Conservation (phyloP, 2,888 invertebrate genomes). For the Thalpophila matura region DNA sequence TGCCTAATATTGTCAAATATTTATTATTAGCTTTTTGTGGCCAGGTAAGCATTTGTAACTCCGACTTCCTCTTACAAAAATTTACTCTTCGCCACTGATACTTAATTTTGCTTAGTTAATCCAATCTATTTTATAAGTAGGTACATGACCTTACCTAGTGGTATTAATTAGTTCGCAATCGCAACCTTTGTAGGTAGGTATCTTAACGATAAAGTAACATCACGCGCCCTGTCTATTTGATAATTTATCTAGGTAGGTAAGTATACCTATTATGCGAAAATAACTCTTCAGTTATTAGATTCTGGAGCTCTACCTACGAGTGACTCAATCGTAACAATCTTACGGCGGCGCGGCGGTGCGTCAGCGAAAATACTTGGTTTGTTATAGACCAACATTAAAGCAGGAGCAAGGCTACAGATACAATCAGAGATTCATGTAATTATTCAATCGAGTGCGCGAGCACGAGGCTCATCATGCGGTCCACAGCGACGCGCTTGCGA, state of each 20-base stretch:
- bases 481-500: slow-evolving; percentile 59
- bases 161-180: slow-evolving; percentile 44
- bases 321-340: slow-evolving; percentile 22
- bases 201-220: slow-evolving; percentile 26
- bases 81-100: no score
- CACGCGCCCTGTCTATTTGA: slow-evolving; percentile 12
- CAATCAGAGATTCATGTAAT: slow-evolving; percentile 82
- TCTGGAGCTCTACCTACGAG: slow-evolving; percentile 9
- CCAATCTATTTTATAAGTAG: slow-evolving; percentile 20
- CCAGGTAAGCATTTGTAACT: no score
- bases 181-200: slow-evolving; percentile 40
- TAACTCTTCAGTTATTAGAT: background rate
- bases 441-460: slow-evolving; percentile 87
- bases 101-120: slow-evolving; percentile 20
- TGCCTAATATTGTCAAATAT: no score
- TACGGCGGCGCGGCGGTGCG: no score
- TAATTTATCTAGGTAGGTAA: slow-evolving; percentile 6
- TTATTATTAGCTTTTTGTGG: no score
- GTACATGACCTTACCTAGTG: slow-evolving; percentile 34
- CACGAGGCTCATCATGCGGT: slow-evolving; percentile 66
- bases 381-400: slow-evolving; percentile 61
- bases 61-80: no score
- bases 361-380: slow-evolving; percentile 40
- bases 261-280: no score
- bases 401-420: slow-evolving; percentile 78